These are phyloP conservation scores for Theocolax elegans DNA, from an alignment of 1,140 invertebrate species.

Conservation along the genomic window DNA sequence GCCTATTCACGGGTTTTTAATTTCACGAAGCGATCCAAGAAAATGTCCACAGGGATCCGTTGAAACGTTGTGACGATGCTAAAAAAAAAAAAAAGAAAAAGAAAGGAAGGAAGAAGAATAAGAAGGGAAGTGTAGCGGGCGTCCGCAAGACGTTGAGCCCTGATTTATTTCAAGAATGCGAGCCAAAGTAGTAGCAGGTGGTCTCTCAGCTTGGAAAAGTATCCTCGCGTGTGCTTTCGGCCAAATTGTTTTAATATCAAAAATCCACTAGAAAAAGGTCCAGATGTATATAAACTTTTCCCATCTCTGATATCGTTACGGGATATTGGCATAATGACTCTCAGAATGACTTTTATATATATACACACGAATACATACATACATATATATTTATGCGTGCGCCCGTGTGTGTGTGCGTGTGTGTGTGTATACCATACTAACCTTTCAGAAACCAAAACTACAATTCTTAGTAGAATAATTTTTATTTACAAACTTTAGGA, in stretches of 20 bases:
- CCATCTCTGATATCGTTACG: neutral
- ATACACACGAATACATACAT: no score
- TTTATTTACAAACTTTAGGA: no score
- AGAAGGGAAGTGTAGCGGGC: no score
- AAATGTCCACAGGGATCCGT: neutral
- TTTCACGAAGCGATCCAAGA: neutral
- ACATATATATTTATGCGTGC: no score
- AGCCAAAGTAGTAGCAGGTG: slow-evolving; percentile 9
- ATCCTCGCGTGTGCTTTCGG: neutral
- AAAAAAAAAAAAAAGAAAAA: neutral
- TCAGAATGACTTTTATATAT: neutral
- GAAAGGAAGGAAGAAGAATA: neutral
- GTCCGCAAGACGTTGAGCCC: neutral
- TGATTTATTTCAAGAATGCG: slow-evolving; percentile 21
- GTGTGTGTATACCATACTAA: no score
- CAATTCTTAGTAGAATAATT: no score
- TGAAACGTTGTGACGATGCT: neutral
- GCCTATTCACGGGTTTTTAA: slow-evolving; percentile 21
- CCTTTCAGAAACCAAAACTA: no score
- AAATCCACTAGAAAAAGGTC: neutral
- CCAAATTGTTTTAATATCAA: neutral
- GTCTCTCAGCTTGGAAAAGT: neutral
- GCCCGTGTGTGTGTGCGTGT: no score
- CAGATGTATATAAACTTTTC: neutral
- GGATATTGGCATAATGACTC: neutral